Percentiles rank a stretch among this genome's conserved stretches.
Conservation (phyloP, 2,888 invertebrate species). For the Ommatoiulus sabulosus region DNA sequence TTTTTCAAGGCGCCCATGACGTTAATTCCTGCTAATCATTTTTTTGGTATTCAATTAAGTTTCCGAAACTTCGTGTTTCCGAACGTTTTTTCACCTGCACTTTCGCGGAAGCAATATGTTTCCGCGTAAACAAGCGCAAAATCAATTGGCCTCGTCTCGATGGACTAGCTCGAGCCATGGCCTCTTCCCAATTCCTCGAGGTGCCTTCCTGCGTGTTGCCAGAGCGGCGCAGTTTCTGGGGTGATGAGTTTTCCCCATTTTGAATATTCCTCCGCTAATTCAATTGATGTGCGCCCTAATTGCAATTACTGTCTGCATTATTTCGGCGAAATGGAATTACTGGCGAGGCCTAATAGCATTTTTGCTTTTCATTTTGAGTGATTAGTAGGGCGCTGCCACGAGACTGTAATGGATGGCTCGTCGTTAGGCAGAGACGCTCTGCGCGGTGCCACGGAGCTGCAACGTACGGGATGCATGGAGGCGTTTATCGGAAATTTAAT, state of each 20-base stretch:
- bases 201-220: neutral
- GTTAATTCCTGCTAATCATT: too few species aligned
- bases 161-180: neutral
- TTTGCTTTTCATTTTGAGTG: conserved; percentile 49
- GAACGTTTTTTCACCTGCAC: neutral
- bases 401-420: conserved; percentile 31
- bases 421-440: conserved; percentile 20
- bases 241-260: conserved; percentile 52
- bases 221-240: neutral
- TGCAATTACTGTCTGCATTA: conserved; percentile 52
- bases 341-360: conserved; percentile 37
- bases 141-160: neutral
- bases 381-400: conserved; percentile 25
- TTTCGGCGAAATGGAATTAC: conserved; percentile 51
- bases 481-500: conserved; percentile 48
- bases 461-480: conserved; percentile 25
- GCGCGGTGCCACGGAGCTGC: neutral
- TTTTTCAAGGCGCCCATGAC: too few species aligned
- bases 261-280: conserved; percentile 50
- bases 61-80: neutral
- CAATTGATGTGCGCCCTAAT: conserved; percentile 51
- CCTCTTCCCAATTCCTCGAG: neutral
- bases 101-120: neutral
- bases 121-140: conserved; percentile 19
- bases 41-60: too few species aligned